Evolutionary conservation across 2,113 vertebrate species (phyloP).

Genomic region (Amblyopsis rosae): DNA sequence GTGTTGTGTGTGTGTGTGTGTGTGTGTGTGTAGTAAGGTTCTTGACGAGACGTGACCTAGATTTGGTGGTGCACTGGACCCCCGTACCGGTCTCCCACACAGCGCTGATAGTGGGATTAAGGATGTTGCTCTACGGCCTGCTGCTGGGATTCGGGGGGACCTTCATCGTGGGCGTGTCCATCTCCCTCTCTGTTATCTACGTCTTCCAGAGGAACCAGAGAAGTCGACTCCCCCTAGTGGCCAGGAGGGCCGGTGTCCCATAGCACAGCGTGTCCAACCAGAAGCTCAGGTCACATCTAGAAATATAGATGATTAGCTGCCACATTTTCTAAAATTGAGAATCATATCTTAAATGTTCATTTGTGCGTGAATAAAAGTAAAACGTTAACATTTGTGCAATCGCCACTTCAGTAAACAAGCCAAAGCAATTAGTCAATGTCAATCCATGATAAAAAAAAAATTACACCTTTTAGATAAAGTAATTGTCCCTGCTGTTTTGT

Average conservation of each 20-base stretch:
- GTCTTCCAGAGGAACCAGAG: conserved; percentile 22
- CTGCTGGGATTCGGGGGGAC: conserved; percentile 75
- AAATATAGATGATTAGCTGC: not conserved
- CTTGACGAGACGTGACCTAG: conserved; percentile 64
- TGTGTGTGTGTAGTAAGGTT: conserved; percentile 52
- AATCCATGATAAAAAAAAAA: conserved; percentile 21
- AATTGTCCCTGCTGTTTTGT: conserved; percentile 35
- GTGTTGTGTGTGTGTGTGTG: conserved; percentile 2
- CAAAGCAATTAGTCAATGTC: not conserved
- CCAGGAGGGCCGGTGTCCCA: not conserved
- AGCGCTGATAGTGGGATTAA: conserved; percentile 61
- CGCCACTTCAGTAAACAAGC: not conserved
- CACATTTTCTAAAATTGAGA: not conserved
- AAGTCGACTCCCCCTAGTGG: not conserved
- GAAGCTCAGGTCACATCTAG: not conserved
- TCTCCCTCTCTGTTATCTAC: conserved; percentile 40
- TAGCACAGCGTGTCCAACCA: not conserved
- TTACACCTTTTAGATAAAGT: conserved; percentile 38
- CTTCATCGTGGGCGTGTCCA: conserved; percentile 18
- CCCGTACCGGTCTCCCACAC: conserved; percentile 58
- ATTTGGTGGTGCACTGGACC: conserved; percentile 73
- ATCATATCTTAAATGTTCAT: too few species aligned
- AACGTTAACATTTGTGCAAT: not conserved
- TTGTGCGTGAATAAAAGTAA: conserved; percentile 12
- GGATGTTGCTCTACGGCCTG: conserved; percentile 74